Conservation (phyloP, 2,113 vertebrate species). For the Steatornis caripensis region DNA sequence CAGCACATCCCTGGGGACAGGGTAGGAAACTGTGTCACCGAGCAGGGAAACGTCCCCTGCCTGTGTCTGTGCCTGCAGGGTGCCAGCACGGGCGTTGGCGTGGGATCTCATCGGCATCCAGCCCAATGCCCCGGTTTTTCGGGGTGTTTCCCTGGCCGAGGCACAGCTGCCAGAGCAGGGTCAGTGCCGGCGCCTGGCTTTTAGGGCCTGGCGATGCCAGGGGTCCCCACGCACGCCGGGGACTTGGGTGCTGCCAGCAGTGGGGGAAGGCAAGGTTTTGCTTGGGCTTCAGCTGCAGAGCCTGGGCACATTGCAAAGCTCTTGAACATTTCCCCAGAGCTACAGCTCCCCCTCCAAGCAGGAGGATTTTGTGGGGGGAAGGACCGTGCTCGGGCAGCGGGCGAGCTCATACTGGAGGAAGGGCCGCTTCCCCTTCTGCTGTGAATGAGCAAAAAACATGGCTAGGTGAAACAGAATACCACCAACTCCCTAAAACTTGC, state of each 20-base stretch:
- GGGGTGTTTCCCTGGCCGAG: not conserved
- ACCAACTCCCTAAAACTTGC: not conserved
- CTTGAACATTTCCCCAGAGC: not conserved
- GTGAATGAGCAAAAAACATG: not conserved
- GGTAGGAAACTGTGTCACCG: not conserved
- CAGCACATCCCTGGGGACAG: not conserved
- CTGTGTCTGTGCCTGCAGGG: not conserved
- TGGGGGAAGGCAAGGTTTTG: not conserved
- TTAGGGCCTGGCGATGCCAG: not conserved
- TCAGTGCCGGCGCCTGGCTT: accelerated
- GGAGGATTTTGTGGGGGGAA: not conserved
- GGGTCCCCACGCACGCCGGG: accelerated
- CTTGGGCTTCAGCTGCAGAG: not conserved
- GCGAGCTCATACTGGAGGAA: not conserved
- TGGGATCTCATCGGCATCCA: accelerated
- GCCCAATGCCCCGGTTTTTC: accelerated
- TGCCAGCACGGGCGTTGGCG: accelerated
- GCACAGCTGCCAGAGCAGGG: not conserved
- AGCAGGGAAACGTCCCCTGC: not conserved
- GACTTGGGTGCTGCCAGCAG: not conserved
- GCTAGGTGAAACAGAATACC: not conserved
- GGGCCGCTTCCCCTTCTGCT: not conserved
- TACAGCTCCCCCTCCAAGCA: not conserved
- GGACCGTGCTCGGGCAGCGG: accelerated
- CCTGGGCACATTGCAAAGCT: not conserved